Base-by-base conservation (phyloP, 64 coral and sea anemone genomes). In the Platygyra sinensis region DNA sequence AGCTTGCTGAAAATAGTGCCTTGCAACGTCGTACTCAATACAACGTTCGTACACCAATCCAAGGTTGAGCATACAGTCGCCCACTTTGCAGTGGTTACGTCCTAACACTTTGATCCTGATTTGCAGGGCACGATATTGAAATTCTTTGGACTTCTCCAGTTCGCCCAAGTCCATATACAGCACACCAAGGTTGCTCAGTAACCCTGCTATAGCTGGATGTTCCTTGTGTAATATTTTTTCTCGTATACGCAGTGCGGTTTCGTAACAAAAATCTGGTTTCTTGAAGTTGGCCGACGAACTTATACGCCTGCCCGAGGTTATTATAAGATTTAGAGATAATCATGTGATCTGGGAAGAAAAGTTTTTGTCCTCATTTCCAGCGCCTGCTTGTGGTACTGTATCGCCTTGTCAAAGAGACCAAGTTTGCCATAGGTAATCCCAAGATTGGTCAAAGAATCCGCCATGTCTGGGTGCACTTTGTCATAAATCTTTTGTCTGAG, bases 361-460 rank as follows among this genome's bases (percentile, higher is more conserved):
- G 74, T 77, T 77, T 42, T 17, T 77, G 32, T 49, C 74, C n/a
- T 79, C 76, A 79, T 79, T 57, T 79, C 76, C 27, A 79, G n/a
- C 10, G 76, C 76, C 51, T 57, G 49, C 49, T 79, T 27, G 46
- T 55, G 76, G 25, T 79, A 54, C 0, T 79, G 22, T 14, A 55
- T 5, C 9, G 76, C 49, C 7, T 55, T 16, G 3, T 55, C 51
- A 4, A 19, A 52, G 55, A 16, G n/a, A 51, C 51, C 76, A 8
- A 27, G 18, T 79, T 79, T 39, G 27, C 76, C 27, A 13, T 55
- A 27, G 9, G 22, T 50, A 79, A 79, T 54, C 29, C 76, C 46
- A 28, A 79, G 51, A 79, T 79, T 79, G 50, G 24, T 25, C 51
- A 79, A n/a, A 27, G 38, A 55, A 24, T 79, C 20, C 19, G 76